These are phyloP conservation scores for Colletes collaris DNA, from an alignment of 2,888 invertebrate genomes.

Conservation along the genomic window DNA sequence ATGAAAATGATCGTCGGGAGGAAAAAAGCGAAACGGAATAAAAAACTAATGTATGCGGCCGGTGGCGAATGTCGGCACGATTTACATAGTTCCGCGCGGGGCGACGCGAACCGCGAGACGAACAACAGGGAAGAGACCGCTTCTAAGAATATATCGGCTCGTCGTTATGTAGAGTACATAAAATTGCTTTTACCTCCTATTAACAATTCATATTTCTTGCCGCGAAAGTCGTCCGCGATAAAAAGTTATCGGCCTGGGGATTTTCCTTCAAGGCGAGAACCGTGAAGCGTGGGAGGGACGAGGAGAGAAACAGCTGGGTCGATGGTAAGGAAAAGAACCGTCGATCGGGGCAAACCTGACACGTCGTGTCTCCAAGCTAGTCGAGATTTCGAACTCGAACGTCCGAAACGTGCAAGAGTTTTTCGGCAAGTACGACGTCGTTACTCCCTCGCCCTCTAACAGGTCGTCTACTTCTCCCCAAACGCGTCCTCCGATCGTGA, in stretches of 20 bases:
- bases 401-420: constrained; percentile 4
- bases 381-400: too few relatives aligned
- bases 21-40: constrained; percentile 79
- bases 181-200: constrained; percentile 82
- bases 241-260: constrained; percentile 79
- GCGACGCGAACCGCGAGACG: constrained; percentile 43
- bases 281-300: background rate
- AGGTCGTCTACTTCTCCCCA: constrained; percentile 14
- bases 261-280: constrained; percentile 49
- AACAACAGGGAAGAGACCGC: constrained; percentile 51
- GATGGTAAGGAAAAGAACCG: background rate
- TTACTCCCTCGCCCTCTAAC: constrained; percentile 4
- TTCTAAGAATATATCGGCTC: constrained; percentile 76
- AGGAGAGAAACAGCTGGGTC: background rate
- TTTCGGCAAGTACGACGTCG: constrained; percentile 7
- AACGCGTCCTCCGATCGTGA: constrained; percentile 8
- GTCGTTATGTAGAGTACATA: constrained; percentile 81
- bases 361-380: background rate
- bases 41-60: constrained; percentile 72
- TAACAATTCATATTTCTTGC: constrained; percentile 82
- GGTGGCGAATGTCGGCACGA: constrained; percentile 57
- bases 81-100: constrained; percentile 74
- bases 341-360: background rate
- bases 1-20: constrained; percentile 78
- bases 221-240: constrained; percentile 77